A percentile compares a stretch with the other conserved stretches of the same genome.
Evolutionary conservation across 2,888 invertebrate genomes (phyloP).

Genomic region (Fragum fragum): DNA sequence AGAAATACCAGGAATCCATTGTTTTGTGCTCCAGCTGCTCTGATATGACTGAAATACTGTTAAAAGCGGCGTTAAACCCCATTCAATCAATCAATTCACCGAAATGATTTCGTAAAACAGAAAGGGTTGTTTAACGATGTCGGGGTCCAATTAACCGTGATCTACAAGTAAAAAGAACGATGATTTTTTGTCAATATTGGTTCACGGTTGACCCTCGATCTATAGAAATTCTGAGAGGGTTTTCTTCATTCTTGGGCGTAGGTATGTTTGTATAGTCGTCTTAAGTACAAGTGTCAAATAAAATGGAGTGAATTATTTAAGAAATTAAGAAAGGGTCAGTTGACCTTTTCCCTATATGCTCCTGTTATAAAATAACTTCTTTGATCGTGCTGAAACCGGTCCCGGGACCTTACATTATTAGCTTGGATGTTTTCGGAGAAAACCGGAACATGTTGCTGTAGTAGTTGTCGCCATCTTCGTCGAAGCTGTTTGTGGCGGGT

Average conservation of each 20-base stretch:
- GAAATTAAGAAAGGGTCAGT: neutral
- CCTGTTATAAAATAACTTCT: too few species aligned
- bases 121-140: neutral
- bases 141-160: slow-evolving; percentile 19
- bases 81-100: too few species aligned
- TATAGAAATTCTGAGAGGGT: slow-evolving; percentile 18
- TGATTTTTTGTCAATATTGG: slow-evolving; percentile 24
- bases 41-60: too few species aligned
- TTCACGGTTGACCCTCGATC: slow-evolving; percentile 1
- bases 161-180: neutral
- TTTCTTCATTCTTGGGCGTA: neutral
- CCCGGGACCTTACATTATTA: too few species aligned
- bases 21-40: too few species aligned
- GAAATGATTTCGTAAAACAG: neutral
- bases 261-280: slow-evolving; percentile 6
- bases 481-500: too few species aligned
- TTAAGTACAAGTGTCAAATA: slow-evolving; percentile 17
- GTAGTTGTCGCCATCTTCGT: too few species aligned
- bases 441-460: too few species aligned
- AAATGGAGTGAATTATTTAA: neutral
- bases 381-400: too few species aligned
- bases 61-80: too few species aligned
- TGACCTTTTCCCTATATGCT: neutral
- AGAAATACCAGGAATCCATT: too few species aligned
- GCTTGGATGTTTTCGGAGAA: too few species aligned